Evolutionary conservation across 1,140 invertebrate species (phyloP).

Genomic region (Euura saliciscinereae): DNA sequence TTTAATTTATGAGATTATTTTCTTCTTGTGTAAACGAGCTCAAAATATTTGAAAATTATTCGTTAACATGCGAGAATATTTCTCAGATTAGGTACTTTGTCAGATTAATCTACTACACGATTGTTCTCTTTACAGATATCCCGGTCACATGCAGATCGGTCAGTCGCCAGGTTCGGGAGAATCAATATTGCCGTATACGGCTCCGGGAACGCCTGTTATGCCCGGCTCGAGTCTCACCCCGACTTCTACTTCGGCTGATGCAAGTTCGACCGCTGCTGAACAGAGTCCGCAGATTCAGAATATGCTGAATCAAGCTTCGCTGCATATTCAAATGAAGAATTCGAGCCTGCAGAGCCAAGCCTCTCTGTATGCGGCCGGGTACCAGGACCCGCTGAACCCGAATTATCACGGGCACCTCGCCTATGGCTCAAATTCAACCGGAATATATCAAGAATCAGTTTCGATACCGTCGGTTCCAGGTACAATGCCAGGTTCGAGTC

Average conservation of each 20-base stretch:
- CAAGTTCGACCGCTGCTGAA: background rate
- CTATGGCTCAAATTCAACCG: background rate
- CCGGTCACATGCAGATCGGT: background rate
- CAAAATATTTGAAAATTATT: no score
- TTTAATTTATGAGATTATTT: no score
- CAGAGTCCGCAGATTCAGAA: conserved; percentile 2
- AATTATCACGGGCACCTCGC: background rate
- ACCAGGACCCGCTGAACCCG: background rate
- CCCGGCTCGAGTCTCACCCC: background rate
- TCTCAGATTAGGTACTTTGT: background rate
- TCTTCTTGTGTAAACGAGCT: no score
- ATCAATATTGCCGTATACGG: background rate
- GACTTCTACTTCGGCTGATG: background rate
- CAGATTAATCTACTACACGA: background rate
- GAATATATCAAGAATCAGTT: background rate
- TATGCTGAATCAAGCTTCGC: background rate
- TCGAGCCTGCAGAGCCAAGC: background rate
- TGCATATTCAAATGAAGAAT: background rate
- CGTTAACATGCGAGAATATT: background rate
- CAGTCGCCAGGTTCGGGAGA: background rate
- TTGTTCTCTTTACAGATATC: background rate
- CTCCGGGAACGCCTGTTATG: background rate
- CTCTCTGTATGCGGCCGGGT: background rate
- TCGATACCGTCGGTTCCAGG: background rate
- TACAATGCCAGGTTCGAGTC: background rate